These are phyloP conservation scores for Hypotaenidia okinawae DNA, from an alignment of 2,797 vertebrate genomes.

Conservation along the genomic window DNA sequence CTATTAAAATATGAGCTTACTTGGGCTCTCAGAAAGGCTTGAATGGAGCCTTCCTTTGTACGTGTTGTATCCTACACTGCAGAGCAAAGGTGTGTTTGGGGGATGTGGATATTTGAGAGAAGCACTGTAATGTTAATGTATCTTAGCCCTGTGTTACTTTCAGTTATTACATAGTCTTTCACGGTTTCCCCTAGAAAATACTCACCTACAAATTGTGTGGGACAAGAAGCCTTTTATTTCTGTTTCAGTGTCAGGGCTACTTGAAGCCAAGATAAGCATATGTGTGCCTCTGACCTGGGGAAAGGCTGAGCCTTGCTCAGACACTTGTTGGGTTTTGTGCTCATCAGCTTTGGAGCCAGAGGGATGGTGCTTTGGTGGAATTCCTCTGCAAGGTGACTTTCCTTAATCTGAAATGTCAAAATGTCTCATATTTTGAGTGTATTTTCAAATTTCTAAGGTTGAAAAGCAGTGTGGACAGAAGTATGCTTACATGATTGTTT, in stretches of 20 bases:
- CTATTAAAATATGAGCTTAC: not conserved
- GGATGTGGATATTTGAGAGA: not conserved
- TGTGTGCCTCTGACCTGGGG: not conserved
- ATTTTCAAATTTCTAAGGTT: not conserved
- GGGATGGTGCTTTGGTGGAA: not conserved
- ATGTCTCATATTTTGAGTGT: accelerated
- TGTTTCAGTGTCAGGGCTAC: no score
- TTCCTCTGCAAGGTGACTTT: not conserved
- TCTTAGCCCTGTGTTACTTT: not conserved
- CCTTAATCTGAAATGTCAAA: not conserved
- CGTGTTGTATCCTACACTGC: accelerated
- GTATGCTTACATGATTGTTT: accelerated
- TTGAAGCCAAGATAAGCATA: not conserved
- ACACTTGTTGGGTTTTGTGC: not conserved
- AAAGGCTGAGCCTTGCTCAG: not conserved
- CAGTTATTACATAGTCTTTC: not conserved
- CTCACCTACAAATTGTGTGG: accelerated
- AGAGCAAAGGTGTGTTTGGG: not conserved
- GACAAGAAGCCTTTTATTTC: not conserved
- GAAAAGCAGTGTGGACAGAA: not conserved
- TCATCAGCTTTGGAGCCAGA: not conserved
- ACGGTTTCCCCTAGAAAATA: not conserved
- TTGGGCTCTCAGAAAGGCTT: not conserved
- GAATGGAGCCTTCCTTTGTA: not conserved
- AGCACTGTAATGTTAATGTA: not conserved